Base-by-base conservation (phyloP, 2,888 invertebrate genomes). In the Onthophagus sagittarius region DNA sequence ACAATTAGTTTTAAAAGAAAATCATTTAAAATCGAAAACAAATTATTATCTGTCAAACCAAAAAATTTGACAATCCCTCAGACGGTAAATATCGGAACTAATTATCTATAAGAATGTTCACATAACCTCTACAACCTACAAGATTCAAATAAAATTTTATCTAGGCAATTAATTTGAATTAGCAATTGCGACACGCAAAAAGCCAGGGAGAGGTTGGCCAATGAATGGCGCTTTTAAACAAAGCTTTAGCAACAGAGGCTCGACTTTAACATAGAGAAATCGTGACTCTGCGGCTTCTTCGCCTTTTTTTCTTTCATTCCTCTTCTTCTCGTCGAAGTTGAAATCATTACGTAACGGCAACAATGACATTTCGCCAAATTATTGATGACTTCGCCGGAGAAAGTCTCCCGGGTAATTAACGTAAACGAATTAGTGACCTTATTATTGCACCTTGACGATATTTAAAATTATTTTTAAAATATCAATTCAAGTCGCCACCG, bases 301-400 rank as follows among this genome's bases (percentile, higher is more conserved):
- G 7, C 39, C 39, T 23, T 23, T 23, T 23, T 23, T 23, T 23
- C 23, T 23, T 23, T 53, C 39, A 7, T 7, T 53, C 39, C 6
- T 53, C 11, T 53, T 53, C 39, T 23, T 53, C 39, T 53, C 39
- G 39, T 53, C 11, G 11, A 53, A 11, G 39, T 53, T 23, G 23
- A 23, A 23, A 64, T 9, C 64, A 64, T 64, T 67, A 15, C 67
- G 67, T 31, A 67, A 67, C 0, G 9, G 67, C 67, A 67, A 67
- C 67, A 32, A 23, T 67, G 67, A 67, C 67, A 67, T 67, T 67
- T 67, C 67, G 23, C 67, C 67, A 23, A 67, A 67, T 67, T 67
- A 67, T 67, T 67, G 67, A 67, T 67, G 67, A n/a, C 23, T 67
- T 23, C 67, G 67, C 23, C 32, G 23, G 67, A 23, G 67, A 67